These are phyloP conservation scores for Saturnia japonica DNA, from an alignment of 2,888 invertebrate species.

Conservation along the genomic window DNA sequence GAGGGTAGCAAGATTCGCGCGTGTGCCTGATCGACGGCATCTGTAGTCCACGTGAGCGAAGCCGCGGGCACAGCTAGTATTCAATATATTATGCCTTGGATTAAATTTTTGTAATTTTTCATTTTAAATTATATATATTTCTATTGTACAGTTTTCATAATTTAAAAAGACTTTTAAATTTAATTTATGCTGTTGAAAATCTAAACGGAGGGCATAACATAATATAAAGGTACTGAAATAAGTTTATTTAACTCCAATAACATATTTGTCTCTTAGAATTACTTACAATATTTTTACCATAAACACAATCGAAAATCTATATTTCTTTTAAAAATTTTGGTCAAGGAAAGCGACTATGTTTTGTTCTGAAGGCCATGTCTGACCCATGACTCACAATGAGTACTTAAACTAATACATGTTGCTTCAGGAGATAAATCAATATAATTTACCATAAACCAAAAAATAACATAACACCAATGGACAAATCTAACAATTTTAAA, in stretches of 20 bases:
- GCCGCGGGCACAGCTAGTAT: too few relatives aligned
- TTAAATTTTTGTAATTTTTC: too few relatives aligned
- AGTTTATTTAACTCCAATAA: background rate
- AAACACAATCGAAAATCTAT: background rate
- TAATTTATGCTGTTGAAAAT: background rate
- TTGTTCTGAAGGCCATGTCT: background rate
- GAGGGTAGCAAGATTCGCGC: too few relatives aligned
- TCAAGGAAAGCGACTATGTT: background rate
- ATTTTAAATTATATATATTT: too few relatives aligned
- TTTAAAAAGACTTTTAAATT: too few relatives aligned
- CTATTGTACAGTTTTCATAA: too few relatives aligned
- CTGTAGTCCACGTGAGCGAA: too few relatives aligned
- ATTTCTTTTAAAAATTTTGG: background rate
- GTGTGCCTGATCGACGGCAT: too few relatives aligned
- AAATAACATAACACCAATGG: slow-evolving; percentile 7
- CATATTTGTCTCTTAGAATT: background rate
- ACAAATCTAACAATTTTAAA: slow-evolving; percentile 27
- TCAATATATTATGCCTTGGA: too few relatives aligned
- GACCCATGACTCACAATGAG: background rate
- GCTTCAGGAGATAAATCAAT: background rate
- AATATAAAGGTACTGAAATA: background rate
- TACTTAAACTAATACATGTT: background rate
- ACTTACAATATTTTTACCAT: background rate
- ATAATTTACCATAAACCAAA: background rate
- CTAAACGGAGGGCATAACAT: background rate